Base-by-base conservation (phyloP, 2,113 vertebrate genomes). In the Brachyhypopomus occidentalis region DNA sequence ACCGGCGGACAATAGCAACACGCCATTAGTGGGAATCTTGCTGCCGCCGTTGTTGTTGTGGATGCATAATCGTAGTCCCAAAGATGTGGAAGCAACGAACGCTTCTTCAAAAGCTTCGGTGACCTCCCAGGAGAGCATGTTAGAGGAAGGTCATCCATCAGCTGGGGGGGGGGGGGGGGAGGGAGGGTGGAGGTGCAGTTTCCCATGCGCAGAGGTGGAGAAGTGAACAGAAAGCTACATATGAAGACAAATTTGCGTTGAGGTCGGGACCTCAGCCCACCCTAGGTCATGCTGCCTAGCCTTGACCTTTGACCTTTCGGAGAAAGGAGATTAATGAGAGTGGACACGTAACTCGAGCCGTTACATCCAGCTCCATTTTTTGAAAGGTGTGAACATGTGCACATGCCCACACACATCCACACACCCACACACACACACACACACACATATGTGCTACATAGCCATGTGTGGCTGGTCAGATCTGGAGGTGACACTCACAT, bases 241-340 rank as follows among this genome's bases (percentile, higher is more conserved):
- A 22, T 77, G 83, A 80, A 77, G 78, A 77, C 70, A 45, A 72
- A 38, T 64, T 14, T 72, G 25, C 59, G 63, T 75, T 79, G 77
- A 74, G 79, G 70, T 79, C 38, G 72, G 20, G 75, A 63, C 55
- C 80, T 72, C 69, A 4, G 67, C 69, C 34, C 69, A 70, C 80
- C 85, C 59, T 30, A 38, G 82, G 80, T 82, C 85, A 41, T 83
- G 73, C 80, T 74, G 80, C 73, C 78, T 74, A 55, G 75, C 69
- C 83, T 70, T 80, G 77, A 84, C 80, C 85, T 80, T 38, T 80
- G 63, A 80, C 83, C 78, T 75, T 64, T 17, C 41, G 77, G 78
- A 56, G 64, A 83, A 75, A 59, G 74, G 78, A 84, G 80, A 81
- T 83, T 84, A 87, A 87, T 84, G 83, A 83, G 56, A 64, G 77